A percentile compares a stretch with the other conserved stretches of the same genome.
Conservation (phyloP, 2,888 invertebrate genomes). For the Bellardia pandia region DNA sequence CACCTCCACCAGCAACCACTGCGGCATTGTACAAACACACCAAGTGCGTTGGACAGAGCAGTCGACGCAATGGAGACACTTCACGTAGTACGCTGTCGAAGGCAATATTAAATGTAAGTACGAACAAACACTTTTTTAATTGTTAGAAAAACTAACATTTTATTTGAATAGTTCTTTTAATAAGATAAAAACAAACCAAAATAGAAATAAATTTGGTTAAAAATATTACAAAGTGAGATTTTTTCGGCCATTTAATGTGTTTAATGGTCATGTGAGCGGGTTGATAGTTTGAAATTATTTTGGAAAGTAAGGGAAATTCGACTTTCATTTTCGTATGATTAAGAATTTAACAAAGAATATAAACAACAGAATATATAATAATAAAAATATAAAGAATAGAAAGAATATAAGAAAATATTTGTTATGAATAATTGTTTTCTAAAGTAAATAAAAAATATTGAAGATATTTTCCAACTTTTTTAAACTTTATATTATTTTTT, state of each 20-base stretch:
- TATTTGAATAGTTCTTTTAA: slow-evolving; percentile 6
- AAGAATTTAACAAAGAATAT: slow-evolving; percentile 18
- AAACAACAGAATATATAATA: too few relatives aligned
- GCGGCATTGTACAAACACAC: slow-evolving; percentile 1
- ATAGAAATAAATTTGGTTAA: slow-evolving; percentile 12
- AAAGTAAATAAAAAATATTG: too few relatives aligned
- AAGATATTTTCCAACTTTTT: too few relatives aligned
- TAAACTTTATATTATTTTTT: too few relatives aligned
- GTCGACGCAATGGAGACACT: slow-evolving; percentile 1
- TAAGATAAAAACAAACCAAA: not conserved
- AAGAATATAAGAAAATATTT: too few relatives aligned
- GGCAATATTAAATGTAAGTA: not conserved
- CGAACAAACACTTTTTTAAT: not conserved
- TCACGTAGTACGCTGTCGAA: not conserved
- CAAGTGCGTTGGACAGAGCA: slow-evolving; percentile 20
- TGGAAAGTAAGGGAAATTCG: not conserved
- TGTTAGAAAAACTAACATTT: slow-evolving; percentile 8
- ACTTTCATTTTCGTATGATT: slow-evolving; percentile 38
- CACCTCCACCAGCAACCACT: slow-evolving; percentile 6
- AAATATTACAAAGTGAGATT: slow-evolving; percentile 39
- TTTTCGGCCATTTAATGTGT: not conserved
- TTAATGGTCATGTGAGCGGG: not conserved
- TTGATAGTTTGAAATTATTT: slow-evolving; percentile 11
- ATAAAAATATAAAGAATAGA: too few relatives aligned
- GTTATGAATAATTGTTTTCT: too few relatives aligned